Evolutionary conservation across 2,888 invertebrate species (phyloP), one percentile per base, ranked within the genome.

Genomic region (Drosophila longiperda): DNA sequence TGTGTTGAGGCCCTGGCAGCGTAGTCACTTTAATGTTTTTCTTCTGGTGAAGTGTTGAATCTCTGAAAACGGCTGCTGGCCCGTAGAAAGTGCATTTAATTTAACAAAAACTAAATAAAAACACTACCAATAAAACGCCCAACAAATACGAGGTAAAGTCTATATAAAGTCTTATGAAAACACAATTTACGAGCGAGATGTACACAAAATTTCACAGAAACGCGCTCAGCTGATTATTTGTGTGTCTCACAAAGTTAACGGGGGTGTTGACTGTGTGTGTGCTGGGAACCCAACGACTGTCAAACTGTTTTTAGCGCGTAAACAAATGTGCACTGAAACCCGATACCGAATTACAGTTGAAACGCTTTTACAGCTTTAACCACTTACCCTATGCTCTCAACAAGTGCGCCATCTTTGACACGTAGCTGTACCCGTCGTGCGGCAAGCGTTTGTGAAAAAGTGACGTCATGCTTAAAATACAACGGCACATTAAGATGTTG

Each of bases 401-500:
- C 75, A 74, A 92, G 73, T 64, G 78, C 73, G 49, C 93, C 93
- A 67, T 77, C 70, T 73, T 81, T 62, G 57, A 77, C 74, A 82
- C 85, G 83, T 57, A 93, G 81, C 20, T 78, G 83, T 32, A 94
- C 84, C 52, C 82, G 71, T 15, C 63, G 61, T 15, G 72, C 88
- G 2, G 61, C 32, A 20, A 77, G 80, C 64, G 70, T 69, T 66
- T 77, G 77, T 63, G 63, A 64, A 73, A 94, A 93, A 64, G 91
- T 80, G 48, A 93, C 90, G 50, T 90, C 90, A 74, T 92, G 92
- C 8, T 92, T 77, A 75, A 95, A 94, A 42, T 91, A 81, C 70
- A 94, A 91, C 54, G 91, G 89, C 12, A 93, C 92, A 7, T 87
- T 80, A 38, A 95, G 91, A 20, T 87, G 91, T 92, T 95, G 95